A percentile compares a stretch with the other conserved stretches of the same genome.
Conservation (phyloP, 2,888 invertebrate genomes). For the Automeris io region DNA sequence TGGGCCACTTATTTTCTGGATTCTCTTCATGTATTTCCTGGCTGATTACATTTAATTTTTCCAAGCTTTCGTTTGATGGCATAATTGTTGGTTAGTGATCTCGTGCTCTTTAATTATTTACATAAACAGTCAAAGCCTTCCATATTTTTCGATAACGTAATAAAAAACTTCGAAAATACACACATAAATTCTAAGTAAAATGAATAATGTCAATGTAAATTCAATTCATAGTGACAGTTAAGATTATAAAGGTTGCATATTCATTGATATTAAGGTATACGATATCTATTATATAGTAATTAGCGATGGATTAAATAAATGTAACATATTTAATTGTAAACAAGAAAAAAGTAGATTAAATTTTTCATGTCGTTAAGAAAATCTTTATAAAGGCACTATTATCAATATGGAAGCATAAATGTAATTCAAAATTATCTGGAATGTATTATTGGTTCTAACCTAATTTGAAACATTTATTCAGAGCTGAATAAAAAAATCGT, state of each 20-base stretch:
- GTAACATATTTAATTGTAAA: too few relatives aligned
- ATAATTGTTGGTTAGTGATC: background rate
- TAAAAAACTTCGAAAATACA: background rate
- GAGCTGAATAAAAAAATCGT: too few relatives aligned
- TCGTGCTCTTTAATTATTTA: too few relatives aligned
- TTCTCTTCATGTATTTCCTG: background rate
- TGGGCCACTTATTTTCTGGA: background rate
- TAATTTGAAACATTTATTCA: background rate
- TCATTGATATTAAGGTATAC: conserved; percentile 2
- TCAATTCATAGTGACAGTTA: background rate
- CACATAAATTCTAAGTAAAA: background rate
- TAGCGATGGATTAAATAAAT: too few relatives aligned
- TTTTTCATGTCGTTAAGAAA: too few relatives aligned
- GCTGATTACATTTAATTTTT: background rate
- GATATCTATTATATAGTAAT: too few relatives aligned
- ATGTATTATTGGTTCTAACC: too few relatives aligned
- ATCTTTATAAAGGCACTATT: too few relatives aligned
- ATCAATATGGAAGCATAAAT: too few relatives aligned
- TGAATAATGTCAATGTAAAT: conserved; percentile 3
- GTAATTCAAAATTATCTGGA: too few relatives aligned
- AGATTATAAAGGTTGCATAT: conserved; percentile 1
- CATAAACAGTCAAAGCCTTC: too few relatives aligned
- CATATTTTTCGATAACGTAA: background rate
- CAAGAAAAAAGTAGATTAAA: too few relatives aligned
- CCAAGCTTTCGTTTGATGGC: background rate